Base-by-base conservation (phyloP, 2,113 vertebrate species). In the Glaucidium brasilianum region DNA sequence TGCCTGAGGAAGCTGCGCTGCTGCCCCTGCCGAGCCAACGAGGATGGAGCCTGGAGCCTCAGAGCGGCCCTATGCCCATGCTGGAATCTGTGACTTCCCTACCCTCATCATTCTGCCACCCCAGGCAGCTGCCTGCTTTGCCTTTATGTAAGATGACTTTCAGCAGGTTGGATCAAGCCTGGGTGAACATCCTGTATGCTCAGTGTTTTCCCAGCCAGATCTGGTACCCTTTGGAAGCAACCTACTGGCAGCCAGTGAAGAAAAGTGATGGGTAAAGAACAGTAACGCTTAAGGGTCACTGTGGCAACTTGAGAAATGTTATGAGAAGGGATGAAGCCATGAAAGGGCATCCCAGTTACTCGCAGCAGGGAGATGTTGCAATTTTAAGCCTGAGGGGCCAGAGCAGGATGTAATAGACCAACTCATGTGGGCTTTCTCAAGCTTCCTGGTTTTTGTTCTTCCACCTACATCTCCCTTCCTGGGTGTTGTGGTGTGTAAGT, bases 401-500 rank as follows among this genome's bases (percentile, higher is more conserved):
- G 49, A 76, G 85, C 67, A 96, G 90, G 89, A 82, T 79, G 83
- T 30, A 62, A 73, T 30, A 78, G 41, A 30, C 45, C 25, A 7
- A 1, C 62, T 91, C n/a, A 74, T 49, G 35, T 2, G 17, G 7
- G 5, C 4, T 49, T 91, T 95, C 76, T 92, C 60, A 94, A 90
- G 26, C 91, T 85, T 97, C 85, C 91, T 94, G 91, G 92, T 92
- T 69, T 86, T 94, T 92, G 41, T 85, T 92, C 81, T 91, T 68
- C 84, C 77, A 82, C 89, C 77, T 96, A 68, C 94, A 47, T 91
- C 73, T 91, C 73, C 66, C 45, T 91, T 91, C 71, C 81, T 79
- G 76, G 41, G 53, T 87, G 52, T 14, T 27, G 34, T 29, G 79
- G 47, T 49, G 59, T 69, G 47, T 68, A 47, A 72, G 26, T 52